Evolutionary conservation across 2,888 invertebrate genomes (phyloP).

Genomic region (Tridacna crocea): DNA sequence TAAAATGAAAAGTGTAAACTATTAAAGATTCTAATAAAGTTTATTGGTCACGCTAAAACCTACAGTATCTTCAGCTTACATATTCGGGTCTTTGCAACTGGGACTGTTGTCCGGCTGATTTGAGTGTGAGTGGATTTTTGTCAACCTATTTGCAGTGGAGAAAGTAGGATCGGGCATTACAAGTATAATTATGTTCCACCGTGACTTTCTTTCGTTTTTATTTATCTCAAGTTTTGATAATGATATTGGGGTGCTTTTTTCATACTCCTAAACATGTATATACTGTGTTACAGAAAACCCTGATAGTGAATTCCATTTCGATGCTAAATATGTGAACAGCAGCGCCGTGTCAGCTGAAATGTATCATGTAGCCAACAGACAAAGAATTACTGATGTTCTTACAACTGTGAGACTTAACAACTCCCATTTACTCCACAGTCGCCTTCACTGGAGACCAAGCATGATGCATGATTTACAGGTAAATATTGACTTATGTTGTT

Average conservation of each 20-base stretch:
- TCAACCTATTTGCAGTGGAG: too few relatives aligned
- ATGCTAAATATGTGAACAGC: slow-evolving; percentile 70
- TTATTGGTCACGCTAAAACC: too few relatives aligned
- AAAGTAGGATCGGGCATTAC: too few relatives aligned
- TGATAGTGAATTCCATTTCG: slow-evolving; percentile 70
- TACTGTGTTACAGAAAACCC: slow-evolving; percentile 71
- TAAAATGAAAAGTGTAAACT: too few relatives aligned
- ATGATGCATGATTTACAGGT: slow-evolving; percentile 69
- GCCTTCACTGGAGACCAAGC: slow-evolving; percentile 75
- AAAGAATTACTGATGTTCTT: slow-evolving; percentile 66
- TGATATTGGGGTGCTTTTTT: background rate
- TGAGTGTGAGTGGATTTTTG: too few relatives aligned
- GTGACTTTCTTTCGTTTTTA: background rate
- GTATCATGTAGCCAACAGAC: slow-evolving; percentile 63
- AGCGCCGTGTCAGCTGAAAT: slow-evolving; percentile 71
- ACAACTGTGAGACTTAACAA: slow-evolving; percentile 72
- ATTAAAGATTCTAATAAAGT: too few relatives aligned
- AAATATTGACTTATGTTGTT: background rate
- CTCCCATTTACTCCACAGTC: slow-evolving; percentile 72
- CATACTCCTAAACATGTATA: background rate
- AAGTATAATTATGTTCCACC: too few relatives aligned
- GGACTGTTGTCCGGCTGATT: too few relatives aligned
- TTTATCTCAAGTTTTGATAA: background rate
- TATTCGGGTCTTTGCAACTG: too few relatives aligned
- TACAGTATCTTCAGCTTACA: too few relatives aligned